A percentile compares a stretch with the other conserved stretches of the same genome.
Evolutionary conservation across 2,113 vertebrate genomes (phyloP).

Genomic region (Todiramphus saurophagus): DNA sequence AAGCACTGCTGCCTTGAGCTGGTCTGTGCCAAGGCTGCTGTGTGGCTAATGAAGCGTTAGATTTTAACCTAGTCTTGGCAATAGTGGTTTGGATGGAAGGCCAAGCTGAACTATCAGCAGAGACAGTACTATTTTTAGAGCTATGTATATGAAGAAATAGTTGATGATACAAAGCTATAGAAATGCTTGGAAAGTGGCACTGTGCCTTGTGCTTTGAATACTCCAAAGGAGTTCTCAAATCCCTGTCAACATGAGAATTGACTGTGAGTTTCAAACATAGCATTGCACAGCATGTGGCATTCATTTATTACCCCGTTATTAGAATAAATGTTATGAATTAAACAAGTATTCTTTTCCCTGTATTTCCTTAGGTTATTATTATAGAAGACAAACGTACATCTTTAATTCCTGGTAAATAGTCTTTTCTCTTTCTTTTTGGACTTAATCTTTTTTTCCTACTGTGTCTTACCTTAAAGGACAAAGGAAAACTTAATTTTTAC

Average conservation of each 20-base stretch:
- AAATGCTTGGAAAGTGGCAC: not conserved
- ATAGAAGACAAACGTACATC: not conserved
- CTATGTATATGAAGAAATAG: not conserved
- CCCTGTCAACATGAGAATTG: not conserved
- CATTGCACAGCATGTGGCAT: not conserved
- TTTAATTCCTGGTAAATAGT: not conserved
- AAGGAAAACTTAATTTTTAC: not conserved
- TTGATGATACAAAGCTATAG: not conserved
- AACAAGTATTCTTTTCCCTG: not conserved
- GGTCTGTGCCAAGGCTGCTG: conserved; percentile 31
- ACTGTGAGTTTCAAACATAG: not conserved
- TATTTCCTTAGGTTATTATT: not conserved
- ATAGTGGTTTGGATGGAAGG: not conserved
- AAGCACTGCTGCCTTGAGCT: not conserved
- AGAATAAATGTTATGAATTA: not conserved
- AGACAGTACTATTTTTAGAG: conserved; percentile 41
- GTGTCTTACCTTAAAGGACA: not conserved
- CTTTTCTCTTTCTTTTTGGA: not conserved
- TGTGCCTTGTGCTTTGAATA: conserved; percentile 1
- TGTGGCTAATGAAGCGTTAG: not conserved
- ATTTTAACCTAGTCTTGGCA: conserved; percentile 35
- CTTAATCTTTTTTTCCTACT: not conserved
- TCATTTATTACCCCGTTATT: conserved; percentile 23
- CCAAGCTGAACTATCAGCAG: not conserved
- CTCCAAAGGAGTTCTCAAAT: not conserved